phyloP scores from a whole-genome alignment of 2,888 invertebrate species.

The Eristalis tenax region DNA sequence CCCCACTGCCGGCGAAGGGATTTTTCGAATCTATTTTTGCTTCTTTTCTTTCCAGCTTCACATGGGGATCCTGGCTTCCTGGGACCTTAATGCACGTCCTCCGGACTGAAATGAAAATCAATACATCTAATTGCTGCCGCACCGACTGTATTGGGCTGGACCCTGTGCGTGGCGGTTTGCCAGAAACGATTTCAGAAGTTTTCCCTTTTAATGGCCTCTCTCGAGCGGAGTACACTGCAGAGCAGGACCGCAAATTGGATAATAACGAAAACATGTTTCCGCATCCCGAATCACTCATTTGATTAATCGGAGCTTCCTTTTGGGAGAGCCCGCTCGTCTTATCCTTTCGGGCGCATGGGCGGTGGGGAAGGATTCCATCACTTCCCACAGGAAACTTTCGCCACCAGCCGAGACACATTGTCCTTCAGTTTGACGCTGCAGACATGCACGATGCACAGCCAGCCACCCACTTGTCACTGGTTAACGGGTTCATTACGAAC shows the following conservation, averaged over 20 bases:
- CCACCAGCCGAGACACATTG: slow-evolving; percentile 37
- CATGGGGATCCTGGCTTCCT: not conserved
- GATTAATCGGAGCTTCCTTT: slow-evolving; percentile 55
- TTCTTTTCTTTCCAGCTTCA: not conserved
- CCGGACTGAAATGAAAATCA: slow-evolving; percentile 13
- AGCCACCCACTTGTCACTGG: slow-evolving; percentile 36
- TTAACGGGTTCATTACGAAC: slow-evolving; percentile 53
- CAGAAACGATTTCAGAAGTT: slow-evolving; percentile 13
- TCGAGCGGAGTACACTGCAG: not conserved
- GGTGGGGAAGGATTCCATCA: not conserved
- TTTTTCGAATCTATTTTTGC: slow-evolving; percentile 22
- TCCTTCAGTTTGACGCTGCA: slow-evolving; percentile 25
- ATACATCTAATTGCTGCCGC: slow-evolving; percentile 35
- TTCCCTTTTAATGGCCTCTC: slow-evolving; percentile 2
- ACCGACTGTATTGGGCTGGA: not conserved
- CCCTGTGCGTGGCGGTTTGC: not conserved
- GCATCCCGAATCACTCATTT: slow-evolving; percentile 56
- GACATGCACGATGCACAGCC: not conserved
- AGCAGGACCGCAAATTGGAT: slow-evolving; percentile 48
- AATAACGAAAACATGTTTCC: slow-evolving; percentile 68
- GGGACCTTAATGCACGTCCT: slow-evolving; percentile 21
- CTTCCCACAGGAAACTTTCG: slow-evolving; percentile 34
- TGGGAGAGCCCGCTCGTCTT: not conserved
- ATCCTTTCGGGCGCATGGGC: too few species aligned
- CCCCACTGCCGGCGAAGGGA: slow-evolving; percentile 45